Base-by-base conservation (phyloP, 53 echinoderm and acorn worm genomes). In the Pentamera pediparva region DNA sequence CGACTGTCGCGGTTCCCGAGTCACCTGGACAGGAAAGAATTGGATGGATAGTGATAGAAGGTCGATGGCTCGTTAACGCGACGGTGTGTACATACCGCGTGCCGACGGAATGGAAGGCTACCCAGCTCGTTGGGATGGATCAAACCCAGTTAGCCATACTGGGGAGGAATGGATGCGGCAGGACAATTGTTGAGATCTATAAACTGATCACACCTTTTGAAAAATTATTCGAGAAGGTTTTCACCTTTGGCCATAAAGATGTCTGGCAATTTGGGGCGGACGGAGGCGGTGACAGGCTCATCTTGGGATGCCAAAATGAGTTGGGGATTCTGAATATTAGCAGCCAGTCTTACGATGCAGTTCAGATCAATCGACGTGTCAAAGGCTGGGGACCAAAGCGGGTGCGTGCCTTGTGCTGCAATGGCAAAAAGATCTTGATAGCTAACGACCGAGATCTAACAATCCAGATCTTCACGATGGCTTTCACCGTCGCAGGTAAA, bases 191-290 rank as follows among this genome's bases (percentile, higher is more conserved):
- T 22, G 67, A 67, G 29, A 28, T 43, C 26, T 67, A 67, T 10
- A 25, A 67, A 12, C 21, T 41, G 29, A 22, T 15, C 22, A 30
- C 45, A 3, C 67, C 67, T 6, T 19, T 21, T 11, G 18, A 25
- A 9, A 67, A 18, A 11, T 12, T 43, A 28, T 41, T 24, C 15
- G 67, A 67, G 18, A 67, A 67, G 15, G 45, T 31, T 4, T 67
- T 67, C 29, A 41, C 24, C 13, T 67, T 8, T 41, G 47, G 28
- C 4, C 11, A 27, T 45, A 17, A 19, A 2, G 67, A 67, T 45
- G 25, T 45, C 11, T 67, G 67, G 67, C 67, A 67, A 45, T 67
- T 67, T 67, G 67, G 67, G 25, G 67, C 67, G 26, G 31, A 17
- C 38, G 1, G 40, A 6, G 29, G 12, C 27, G 39, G 21, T 25